Conservation (phyloP, 2,888 invertebrate genomes). For the Linnaemya vulpina region DNA sequence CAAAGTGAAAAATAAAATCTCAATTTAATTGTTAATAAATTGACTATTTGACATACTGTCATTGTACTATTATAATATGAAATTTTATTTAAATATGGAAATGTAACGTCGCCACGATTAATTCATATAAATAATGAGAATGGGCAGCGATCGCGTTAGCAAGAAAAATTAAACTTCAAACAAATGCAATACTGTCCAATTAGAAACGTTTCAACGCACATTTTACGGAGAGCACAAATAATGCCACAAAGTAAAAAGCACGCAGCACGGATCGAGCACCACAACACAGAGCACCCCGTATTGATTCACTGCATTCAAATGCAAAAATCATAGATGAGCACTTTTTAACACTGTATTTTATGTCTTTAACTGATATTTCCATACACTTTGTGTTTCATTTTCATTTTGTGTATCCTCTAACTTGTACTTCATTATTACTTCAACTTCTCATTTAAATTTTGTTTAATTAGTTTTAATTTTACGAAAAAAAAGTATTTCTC, state of each 20-base stretch:
- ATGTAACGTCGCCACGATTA: not conserved
- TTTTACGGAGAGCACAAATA: slow-evolving; percentile 57
- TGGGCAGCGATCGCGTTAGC: too few relatives aligned
- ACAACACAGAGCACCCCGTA: slow-evolving; percentile 68
- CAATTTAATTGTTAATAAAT: too few relatives aligned
- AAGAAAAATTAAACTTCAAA: not conserved
- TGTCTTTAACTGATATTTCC: slow-evolving; percentile 49
- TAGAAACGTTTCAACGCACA: slow-evolving; percentile 7
- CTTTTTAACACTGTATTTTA: slow-evolving; percentile 66
- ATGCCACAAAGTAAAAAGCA: slow-evolving; percentile 58
- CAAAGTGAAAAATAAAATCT: too few relatives aligned
- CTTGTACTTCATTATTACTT: slow-evolving; percentile 29
- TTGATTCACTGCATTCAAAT: slow-evolving; percentile 66
- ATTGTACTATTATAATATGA: too few relatives aligned
- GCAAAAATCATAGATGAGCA: slow-evolving; percentile 69
- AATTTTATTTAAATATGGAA: not conserved
- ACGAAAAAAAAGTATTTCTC: slow-evolving; percentile 9
- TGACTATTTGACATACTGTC: too few relatives aligned
- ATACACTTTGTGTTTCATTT: slow-evolving; percentile 38
- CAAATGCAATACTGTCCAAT: slow-evolving; percentile 55
- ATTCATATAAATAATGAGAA: too few relatives aligned
- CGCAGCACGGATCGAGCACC: slow-evolving; percentile 71
- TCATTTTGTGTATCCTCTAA: slow-evolving; percentile 36
- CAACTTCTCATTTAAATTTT: slow-evolving; percentile 28
- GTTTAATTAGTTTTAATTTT: slow-evolving; percentile 40